Base-by-base conservation (phyloP, 2,797 vertebrate species). In the Brachymystax lenok region DNA sequence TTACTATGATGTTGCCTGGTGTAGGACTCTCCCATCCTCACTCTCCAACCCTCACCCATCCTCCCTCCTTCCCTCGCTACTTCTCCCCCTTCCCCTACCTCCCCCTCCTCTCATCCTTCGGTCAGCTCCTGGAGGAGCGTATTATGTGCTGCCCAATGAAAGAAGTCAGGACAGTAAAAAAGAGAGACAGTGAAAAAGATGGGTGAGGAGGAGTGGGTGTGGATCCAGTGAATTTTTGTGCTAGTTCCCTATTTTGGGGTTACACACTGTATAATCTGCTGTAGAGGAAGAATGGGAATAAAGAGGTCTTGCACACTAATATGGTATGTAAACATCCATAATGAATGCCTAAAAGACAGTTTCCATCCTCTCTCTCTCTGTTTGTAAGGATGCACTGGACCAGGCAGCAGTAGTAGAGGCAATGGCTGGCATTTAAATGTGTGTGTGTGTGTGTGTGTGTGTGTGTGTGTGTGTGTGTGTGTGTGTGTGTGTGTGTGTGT, bases 81-180 rank as follows among this genome's bases (percentile, higher is more conserved):
- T 6, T 35, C 6, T 35, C 33, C 33, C 33, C n/a, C n/a, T n/a
- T n/a, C n/a, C n/a, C n/a, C n/a, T n/a, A n/a, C 33, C 33, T 33
- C 33, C 51, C 21, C 35, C 14, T 5, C 16, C 8, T 19, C 67
- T 17, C 46, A 35, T 67, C 16, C 35, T 68, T 64, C 71, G 10
- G 51, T 35, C 21, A 80, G 51, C 54, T 80, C 74, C 61, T 40
- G 13, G 35, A 76, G 80, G 40, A 81, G 77, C 83, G 59, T 21
- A 21, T 74, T 83, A 84, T 89, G 90, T 86, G 80, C 84, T 84
- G 79, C 80, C 85, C 79, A 74, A 71, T 87, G 90, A 89, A 84
- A 87, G 90, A 84, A 91, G 87, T 74, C 68, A 61, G 83, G 91
- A 86, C 88, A 81, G 85, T 83, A 87, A 88, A 84, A 88, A 28